phyloP scores from a whole-genome alignment of 2,888 invertebrate genomes.

The Lamproptera curius region DNA sequence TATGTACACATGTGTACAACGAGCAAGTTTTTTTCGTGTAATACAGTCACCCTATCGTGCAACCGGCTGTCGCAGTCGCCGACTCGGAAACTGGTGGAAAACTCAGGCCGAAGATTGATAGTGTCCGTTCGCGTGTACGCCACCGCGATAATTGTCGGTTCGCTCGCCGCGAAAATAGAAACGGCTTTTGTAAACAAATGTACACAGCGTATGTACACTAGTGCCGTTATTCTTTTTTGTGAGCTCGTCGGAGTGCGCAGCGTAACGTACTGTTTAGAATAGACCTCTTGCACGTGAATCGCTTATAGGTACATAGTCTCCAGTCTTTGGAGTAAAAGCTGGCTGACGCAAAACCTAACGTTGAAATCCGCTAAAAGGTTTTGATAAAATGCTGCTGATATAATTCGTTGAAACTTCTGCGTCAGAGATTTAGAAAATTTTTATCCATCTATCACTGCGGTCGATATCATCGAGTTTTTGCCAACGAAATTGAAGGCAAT shows the following conservation, averaged over 20 bases:
- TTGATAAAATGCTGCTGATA: too few species aligned
- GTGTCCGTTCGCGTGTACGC: constrained; percentile 13
- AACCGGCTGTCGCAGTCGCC: constrained; percentile 5
- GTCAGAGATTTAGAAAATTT: too few species aligned
- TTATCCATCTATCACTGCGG: too few species aligned
- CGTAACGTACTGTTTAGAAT: neutral
- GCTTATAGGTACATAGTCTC: neutral
- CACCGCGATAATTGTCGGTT: constrained; percentile 30
- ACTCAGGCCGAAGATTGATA: constrained; percentile 16
- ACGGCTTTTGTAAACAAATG: constrained; percentile 25
- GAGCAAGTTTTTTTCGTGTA: too few species aligned
- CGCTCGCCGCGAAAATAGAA: constrained; percentile 35
- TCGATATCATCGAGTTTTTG: too few species aligned
- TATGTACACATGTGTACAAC: too few species aligned
- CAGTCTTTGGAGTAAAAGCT: neutral
- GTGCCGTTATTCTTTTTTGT: neutral
- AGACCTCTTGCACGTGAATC: neutral
- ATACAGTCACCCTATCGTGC: constrained; percentile 3
- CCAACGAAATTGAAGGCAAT: too few species aligned
- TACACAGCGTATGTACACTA: constrained; percentile 3
- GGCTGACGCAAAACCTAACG: neutral
- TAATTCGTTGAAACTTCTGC: neutral
- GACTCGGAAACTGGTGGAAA: constrained; percentile 9
- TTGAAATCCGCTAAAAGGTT: too few species aligned
- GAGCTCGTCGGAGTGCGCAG: neutral